Conservation (phyloP, 1,140 invertebrate genomes). For the Drosophila teissieri region DNA sequence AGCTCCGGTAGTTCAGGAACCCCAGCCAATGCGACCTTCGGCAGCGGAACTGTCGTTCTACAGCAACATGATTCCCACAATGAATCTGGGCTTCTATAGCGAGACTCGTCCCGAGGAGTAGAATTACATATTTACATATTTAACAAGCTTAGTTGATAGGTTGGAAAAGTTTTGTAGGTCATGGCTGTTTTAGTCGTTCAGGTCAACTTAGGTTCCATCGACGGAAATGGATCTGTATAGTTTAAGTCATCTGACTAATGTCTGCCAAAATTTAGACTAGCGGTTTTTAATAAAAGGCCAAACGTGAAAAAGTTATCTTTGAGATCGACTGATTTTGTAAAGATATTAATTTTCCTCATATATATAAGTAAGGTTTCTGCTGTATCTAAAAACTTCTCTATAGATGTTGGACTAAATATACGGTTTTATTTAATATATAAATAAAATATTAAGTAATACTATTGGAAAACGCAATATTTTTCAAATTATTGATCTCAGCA, state of each 20-base stretch:
- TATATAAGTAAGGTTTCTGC: no score
- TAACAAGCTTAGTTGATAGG: constrained; percentile 7
- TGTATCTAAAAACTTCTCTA: no score
- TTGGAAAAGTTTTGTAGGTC: not conserved
- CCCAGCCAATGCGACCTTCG: constrained; percentile 40
- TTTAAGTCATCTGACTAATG: not conserved
- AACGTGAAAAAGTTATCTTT: not conserved
- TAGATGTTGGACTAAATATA: no score
- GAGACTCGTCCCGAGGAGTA: constrained; percentile 75
- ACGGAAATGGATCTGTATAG: no score
- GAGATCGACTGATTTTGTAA: not conserved
- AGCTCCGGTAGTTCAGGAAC: constrained; percentile 22
- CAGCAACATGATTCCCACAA: constrained; percentile 79
- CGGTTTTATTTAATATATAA: no score
- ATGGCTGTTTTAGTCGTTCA: not conserved
- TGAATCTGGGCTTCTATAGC: constrained; percentile 81
- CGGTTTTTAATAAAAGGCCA: not conserved
- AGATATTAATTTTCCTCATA: not conserved
- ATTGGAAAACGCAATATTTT: no score
- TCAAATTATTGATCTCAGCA: no score
- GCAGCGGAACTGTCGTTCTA: constrained; percentile 72
- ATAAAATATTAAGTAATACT: no score
- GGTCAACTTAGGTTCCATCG: not conserved
- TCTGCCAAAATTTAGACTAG: not conserved
- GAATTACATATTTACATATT: not conserved